Evolutionary conservation across 1,140 invertebrate genomes (phyloP).

Genomic region (Steinernema khuongi): DNA sequence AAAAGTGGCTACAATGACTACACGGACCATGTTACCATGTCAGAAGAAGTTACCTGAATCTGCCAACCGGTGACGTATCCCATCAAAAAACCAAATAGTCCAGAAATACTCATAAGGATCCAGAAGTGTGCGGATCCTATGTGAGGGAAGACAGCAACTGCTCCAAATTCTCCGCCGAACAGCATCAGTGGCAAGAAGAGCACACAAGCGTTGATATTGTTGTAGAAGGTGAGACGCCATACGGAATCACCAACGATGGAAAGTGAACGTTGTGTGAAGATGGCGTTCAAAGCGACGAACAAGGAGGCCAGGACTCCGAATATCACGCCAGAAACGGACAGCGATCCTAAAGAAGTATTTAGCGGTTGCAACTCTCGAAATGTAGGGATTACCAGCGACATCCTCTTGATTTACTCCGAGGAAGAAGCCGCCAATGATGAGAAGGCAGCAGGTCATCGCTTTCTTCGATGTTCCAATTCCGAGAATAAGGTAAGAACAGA

Average conservation of each 20-base stretch:
- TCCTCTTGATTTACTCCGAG: constrained; percentile 89
- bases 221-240: constrained; percentile 78
- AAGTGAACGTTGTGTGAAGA: constrained; percentile 86
- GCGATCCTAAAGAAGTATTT: constrained; percentile 74
- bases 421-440: constrained; percentile 70
- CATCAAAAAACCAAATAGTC: constrained; percentile 91
- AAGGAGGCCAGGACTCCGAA: constrained; percentile 87
- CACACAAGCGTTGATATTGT: constrained; percentile 86
- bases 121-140: constrained; percentile 70
- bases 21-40: background rate
- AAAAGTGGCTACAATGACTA: too few species aligned
- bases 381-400: constrained; percentile 65
- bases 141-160: constrained; percentile 70
- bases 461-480: constrained; percentile 75
- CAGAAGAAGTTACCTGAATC: constrained; percentile 72
- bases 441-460: constrained; percentile 76
- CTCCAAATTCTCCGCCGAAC: constrained; percentile 73
- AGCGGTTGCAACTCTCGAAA: constrained; percentile 47
- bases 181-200: constrained; percentile 84
- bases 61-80: constrained; percentile 91
- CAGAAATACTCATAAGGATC: constrained; percentile 77
- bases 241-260: constrained; percentile 78
- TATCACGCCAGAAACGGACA: constrained; percentile 79
- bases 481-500: constrained; percentile 63
- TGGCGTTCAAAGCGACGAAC: constrained; percentile 86